Conservation (phyloP, 1,140 invertebrate genomes). For the Scaptomyza montana region DNA sequence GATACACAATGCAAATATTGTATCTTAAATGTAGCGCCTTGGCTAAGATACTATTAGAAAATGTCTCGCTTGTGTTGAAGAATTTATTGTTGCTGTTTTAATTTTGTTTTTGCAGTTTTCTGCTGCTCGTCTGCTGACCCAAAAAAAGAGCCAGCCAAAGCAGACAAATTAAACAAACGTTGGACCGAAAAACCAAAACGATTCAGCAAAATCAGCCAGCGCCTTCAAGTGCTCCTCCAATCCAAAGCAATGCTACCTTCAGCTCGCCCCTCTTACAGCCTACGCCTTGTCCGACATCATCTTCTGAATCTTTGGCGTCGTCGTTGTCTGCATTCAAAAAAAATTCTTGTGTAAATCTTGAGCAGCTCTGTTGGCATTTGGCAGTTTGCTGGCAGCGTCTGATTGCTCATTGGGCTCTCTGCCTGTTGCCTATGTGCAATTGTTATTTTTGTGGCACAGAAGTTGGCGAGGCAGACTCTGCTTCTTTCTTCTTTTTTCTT, state of each 20-base stretch:
- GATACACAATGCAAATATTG: slow-evolving; percentile 59
- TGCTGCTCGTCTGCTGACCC: slow-evolving; percentile 51
- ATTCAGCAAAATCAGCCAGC: slow-evolving; percentile 40
- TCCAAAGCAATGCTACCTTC: slow-evolving; percentile 11
- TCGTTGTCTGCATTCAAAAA: slow-evolving; percentile 53
- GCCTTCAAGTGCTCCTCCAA: slow-evolving; percentile 63
- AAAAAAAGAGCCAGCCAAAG: slow-evolving; percentile 59
- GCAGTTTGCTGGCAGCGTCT: background rate
- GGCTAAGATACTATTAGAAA: background rate
- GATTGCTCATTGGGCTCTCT: slow-evolving; percentile 23
- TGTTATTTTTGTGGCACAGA: slow-evolving; percentile 31
- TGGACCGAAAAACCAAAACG: slow-evolving; percentile 52
- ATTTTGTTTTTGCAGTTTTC: slow-evolving; percentile 39
- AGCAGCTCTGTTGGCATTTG: slow-evolving; percentile 17
- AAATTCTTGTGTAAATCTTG: slow-evolving; percentile 44
- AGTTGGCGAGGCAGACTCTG: background rate
- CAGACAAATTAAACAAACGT: slow-evolving; percentile 77
- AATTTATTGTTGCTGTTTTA: slow-evolving; percentile 7
- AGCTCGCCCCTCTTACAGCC: slow-evolving; percentile 7
- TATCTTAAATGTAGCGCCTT: slow-evolving; percentile 40
- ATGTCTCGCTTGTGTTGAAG: slow-evolving; percentile 11
- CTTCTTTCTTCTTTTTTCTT: slow-evolving; percentile 11
- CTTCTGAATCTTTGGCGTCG: slow-evolving; percentile 19
- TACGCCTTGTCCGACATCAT: slow-evolving; percentile 38
- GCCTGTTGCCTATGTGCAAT: slow-evolving; percentile 18